Evolutionary conservation across 2,113 vertebrate species (phyloP).

Genomic region (Oncorhynchus masou): DNA sequence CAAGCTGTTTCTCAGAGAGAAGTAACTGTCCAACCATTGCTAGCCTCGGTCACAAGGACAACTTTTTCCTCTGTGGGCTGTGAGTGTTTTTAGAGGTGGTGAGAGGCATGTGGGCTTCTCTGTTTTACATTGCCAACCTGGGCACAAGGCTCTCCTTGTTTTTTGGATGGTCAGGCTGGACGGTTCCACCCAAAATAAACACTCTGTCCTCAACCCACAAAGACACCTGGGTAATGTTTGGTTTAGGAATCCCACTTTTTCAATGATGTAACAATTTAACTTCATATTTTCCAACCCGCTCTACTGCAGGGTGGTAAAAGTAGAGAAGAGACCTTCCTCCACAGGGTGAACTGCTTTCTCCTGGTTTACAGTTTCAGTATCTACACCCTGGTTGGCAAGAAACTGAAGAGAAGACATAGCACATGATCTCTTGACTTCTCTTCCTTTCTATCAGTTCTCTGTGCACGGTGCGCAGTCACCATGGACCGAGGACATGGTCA

Average conservation of each 20-base stretch:
- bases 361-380: no score
- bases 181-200: constrained; percentile 19
- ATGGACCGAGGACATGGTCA: neutral
- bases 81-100: constrained; percentile 8
- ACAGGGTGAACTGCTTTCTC: no score
- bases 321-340: no score
- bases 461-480: no score
- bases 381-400: no score
- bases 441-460: no score
- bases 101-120: constrained; percentile 8
- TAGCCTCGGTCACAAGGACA: constrained; percentile 8
- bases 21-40: neutral
- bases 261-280: neutral
- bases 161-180: constrained; percentile 26
- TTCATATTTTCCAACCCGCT: no score
- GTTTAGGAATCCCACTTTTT: neutral
- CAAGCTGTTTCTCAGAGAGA: neutral
- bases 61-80: constrained; percentile 1
- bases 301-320: no score
- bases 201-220: neutral
- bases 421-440: no score
- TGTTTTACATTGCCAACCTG: constrained; percentile 5
- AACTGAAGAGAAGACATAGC: no score
- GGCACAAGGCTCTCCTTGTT: constrained; percentile 44
- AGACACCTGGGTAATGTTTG: neutral